Base-by-base conservation (phyloP, 2,797 vertebrate genomes). In the Mormyrops attenuatus region DNA sequence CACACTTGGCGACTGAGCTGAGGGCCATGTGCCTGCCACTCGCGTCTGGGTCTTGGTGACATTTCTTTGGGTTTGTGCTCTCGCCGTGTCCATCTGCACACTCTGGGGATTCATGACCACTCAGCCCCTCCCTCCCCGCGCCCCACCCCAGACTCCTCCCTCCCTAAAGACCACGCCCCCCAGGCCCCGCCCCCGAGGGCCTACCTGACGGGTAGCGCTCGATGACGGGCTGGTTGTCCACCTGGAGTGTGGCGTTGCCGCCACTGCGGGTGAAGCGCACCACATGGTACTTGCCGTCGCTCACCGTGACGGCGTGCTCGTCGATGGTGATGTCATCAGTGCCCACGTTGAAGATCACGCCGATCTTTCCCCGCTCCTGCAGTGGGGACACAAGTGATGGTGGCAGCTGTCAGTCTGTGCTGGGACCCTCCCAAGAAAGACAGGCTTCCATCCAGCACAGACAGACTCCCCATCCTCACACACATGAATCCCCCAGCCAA, bases 201-300 rank as follows among this genome's bases (percentile, higher is more conserved):
- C 96, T 97, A 99, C 98, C 98, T 98, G 97, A 97, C 3, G 98
- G 98, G 92, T 98, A 98, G 89, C 97, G 96, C 92, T 99, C 97
- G 88, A 98, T 98, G 95, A 98, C 95, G 0, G 98, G 97, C 96
- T 98, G 97, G 96, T 97, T 98, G 97, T 98, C 97, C 96, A 99
- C 97, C 95, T 98, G 98, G 92, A 99, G 96, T 26, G 97, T 98
- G 95, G 98, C 98, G 69, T 99, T 99, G 92, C 98, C 98, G 30
- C 98, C 98, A 2, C 97, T 98, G 93, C 98, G 96, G 20, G 98
- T 98, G 95, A 99, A 99, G 93, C 98, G 97, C 44, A 98, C 97
- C 94, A 99, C 97, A 80, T 99, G 97, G 96, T 98, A 99, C 94
- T 98, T 98, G 93, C 97, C 98, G 84, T 99, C 98, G 89, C 97